phyloP scores from a whole-genome alignment of 92 coral and sea anemone species.

The Epizoanthus scotinus region DNA sequence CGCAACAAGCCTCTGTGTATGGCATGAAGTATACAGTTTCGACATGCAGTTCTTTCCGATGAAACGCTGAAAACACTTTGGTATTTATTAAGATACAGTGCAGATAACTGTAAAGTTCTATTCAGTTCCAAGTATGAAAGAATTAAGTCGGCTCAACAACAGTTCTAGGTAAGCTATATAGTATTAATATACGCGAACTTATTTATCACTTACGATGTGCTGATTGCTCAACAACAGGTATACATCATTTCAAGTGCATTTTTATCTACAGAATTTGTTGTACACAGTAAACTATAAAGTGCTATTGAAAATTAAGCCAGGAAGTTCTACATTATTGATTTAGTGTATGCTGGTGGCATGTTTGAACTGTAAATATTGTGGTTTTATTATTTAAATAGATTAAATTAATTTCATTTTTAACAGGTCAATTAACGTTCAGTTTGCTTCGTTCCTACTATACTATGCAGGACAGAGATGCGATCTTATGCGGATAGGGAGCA shows the following conservation, averaged over 20 bases:
- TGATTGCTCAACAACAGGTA: not conserved
- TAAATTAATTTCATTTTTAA: not conserved
- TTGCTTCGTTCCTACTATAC: not conserved
- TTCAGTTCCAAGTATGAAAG: not conserved
- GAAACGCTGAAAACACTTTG: not conserved
- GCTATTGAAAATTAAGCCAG: not conserved
- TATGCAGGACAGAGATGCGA: slow-evolving; percentile 18
- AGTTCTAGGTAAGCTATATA: not conserved
- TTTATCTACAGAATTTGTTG: not conserved
- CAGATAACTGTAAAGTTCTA: not conserved
- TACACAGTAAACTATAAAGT: not conserved
- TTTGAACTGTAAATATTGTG: not conserved
- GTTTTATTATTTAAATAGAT: not conserved
- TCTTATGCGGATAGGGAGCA: slow-evolving; percentile 33
- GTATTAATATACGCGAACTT: no score
- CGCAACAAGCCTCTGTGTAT: no score
- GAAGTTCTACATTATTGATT: slow-evolving; percentile 23
- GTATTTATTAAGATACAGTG: not conserved
- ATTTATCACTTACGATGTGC: no score
- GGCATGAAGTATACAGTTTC: not conserved
- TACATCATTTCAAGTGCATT: not conserved
- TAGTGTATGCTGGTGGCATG: slow-evolving; percentile 10
- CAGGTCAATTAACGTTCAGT: not conserved
- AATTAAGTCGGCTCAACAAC: not conserved
- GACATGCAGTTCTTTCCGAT: not conserved